Conservation (phyloP, 2,113 vertebrate species). For the Psettodes erumei region DNA sequence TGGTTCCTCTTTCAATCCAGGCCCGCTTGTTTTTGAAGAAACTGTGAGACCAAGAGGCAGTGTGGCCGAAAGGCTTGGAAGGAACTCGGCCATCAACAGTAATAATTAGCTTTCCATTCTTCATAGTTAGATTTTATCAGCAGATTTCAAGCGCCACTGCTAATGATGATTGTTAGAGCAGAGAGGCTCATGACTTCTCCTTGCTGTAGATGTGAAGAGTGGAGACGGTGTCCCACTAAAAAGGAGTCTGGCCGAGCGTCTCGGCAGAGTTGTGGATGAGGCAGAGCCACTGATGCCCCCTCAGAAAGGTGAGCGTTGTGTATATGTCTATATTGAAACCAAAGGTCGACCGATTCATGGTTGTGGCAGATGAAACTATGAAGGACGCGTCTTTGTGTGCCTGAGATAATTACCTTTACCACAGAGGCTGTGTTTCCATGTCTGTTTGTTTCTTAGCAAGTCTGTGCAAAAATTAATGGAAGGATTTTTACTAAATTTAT, state of each 20-base stretch:
- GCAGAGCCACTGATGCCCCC: constrained; percentile 56
- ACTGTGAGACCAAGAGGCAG: constrained; percentile 72
- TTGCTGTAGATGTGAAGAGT: constrained; percentile 60
- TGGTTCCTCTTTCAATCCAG: background rate
- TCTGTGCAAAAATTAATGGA: no score
- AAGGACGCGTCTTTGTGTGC: no score
- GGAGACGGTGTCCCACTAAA: constrained; percentile 77
- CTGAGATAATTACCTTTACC: no score
- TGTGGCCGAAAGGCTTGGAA: constrained; percentile 85
- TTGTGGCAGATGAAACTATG: no score
- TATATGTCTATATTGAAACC: background rate
- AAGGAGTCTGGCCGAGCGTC: constrained; percentile 86
- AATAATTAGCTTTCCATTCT: background rate
- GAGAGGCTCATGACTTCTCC: background rate
- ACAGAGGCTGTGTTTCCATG: background rate
- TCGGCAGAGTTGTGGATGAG: constrained; percentile 86
- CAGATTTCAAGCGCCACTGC: rapidly evolving
- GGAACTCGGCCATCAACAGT: constrained; percentile 68
- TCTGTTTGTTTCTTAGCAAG: no score
- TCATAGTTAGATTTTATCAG: background rate
- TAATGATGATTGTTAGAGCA: background rate
- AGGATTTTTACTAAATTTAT: no score
- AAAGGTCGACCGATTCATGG: no score
- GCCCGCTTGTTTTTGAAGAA: constrained; percentile 69
- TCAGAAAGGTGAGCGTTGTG: constrained; percentile 81